Conservation (phyloP, 2,888 invertebrate genomes). For the Epistrophe eligans region DNA sequence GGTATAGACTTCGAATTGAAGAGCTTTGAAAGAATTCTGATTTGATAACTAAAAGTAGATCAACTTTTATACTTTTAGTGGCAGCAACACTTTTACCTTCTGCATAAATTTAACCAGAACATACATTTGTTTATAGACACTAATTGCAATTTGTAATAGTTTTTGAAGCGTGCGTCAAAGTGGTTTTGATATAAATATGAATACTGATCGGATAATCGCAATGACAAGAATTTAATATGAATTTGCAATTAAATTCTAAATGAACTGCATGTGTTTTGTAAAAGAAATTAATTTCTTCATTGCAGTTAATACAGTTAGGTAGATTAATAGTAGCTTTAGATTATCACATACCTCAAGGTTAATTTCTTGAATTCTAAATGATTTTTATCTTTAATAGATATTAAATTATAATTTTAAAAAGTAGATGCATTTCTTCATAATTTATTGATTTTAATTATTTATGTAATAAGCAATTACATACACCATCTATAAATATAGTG, state of each 20-base stretch:
- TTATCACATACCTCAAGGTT: neutral
- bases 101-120: neutral
- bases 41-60: conserved; percentile 31
- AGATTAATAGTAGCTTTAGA: neutral
- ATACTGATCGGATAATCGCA: neutral
- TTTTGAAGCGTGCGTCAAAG: conserved; percentile 13
- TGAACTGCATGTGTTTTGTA: too few species aligned
- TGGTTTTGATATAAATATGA: conserved; percentile 20
- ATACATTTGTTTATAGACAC: conserved; percentile 25
- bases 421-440: neutral
- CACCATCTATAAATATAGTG: too few species aligned
- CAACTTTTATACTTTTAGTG: conserved; percentile 61
- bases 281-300: neutral
- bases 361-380: neutral
- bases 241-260: conserved; percentile 9
- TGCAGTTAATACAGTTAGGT: neutral
- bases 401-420: neutral
- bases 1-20: conserved; percentile 53
- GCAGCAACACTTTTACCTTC: neutral
- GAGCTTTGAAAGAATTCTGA: conserved; percentile 37
- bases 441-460: neutral
- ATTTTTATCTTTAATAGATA: neutral
- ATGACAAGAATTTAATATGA: conserved; percentile 14
- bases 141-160: conserved; percentile 10
- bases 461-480: too few species aligned